These are phyloP conservation scores for Istiophorus platypterus DNA, from an alignment of 2,113 vertebrate genomes.

Conservation along the genomic window DNA sequence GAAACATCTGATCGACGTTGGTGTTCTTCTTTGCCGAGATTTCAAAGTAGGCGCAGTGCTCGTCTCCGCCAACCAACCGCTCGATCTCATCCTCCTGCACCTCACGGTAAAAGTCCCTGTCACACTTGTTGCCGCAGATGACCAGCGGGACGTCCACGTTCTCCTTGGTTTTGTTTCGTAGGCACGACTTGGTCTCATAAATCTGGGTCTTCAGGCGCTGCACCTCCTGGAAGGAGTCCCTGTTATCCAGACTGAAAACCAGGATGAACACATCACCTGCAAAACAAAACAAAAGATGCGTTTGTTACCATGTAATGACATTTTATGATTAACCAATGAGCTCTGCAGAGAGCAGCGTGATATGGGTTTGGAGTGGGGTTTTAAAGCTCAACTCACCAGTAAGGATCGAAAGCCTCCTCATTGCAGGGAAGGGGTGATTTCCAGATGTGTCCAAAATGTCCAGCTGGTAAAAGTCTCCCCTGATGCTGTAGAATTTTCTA, in stretches of 20 bases:
- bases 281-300: constrained; percentile 33
- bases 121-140: constrained; percentile 97
- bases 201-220: constrained; percentile 96
- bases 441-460: constrained; percentile 98
- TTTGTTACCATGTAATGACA: constrained; percentile 25
- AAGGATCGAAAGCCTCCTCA: constrained; percentile 96
- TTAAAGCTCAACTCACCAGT: constrained; percentile 87
- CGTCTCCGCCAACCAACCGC: constrained; percentile 88
- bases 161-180: constrained; percentile 97
- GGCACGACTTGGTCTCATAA: constrained; percentile 94
- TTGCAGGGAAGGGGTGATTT: constrained; percentile 97
- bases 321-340: neutral
- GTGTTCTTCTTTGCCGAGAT: constrained; percentile 97
- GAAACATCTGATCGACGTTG: constrained; percentile 97
- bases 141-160: constrained; percentile 93
- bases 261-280: constrained; percentile 96
- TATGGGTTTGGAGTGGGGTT: neutral
- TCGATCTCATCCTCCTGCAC: constrained; percentile 92
- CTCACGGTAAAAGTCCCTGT: constrained; percentile 92
- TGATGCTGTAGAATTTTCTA: constrained; percentile 97
- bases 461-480: constrained; percentile 94
- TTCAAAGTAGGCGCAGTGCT: constrained; percentile 95
- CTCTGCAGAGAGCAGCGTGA: neutral
- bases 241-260: constrained; percentile 96
- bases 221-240: constrained; percentile 96